phyloP scores from a whole-genome alignment of 23 tunicate genomes.

The Styela clava region DNA sequence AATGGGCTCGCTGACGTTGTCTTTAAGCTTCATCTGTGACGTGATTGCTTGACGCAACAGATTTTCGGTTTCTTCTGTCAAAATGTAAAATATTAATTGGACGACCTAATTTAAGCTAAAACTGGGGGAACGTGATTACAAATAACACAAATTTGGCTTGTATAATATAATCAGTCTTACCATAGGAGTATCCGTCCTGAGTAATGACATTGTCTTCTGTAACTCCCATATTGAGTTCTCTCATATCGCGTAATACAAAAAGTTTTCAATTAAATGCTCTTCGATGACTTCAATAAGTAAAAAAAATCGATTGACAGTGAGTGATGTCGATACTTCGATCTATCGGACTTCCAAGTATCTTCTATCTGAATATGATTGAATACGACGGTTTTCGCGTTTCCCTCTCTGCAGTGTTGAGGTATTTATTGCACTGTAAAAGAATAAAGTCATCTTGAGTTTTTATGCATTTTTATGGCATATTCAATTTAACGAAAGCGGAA shows the following conservation, averaged over 20 bases:
- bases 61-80: slow-evolving; percentile 16
- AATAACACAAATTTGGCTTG: too few relatives aligned
- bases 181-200: slow-evolving; percentile 17
- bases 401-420: slow-evolving; percentile 41
- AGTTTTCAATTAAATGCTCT: neutral
- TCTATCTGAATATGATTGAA: neutral
- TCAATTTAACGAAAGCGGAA: neutral
- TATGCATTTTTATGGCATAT: neutral
- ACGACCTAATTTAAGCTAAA: neutral
- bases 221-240: slow-evolving; percentile 28
- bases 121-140: slow-evolving; percentile 6
- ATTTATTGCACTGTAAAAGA: slow-evolving; percentile 58
- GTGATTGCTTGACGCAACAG: slow-evolving; percentile 30
- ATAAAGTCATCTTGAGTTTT: neutral
- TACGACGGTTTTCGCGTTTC: neutral
- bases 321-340: too few relatives aligned
- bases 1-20: slow-evolving; percentile 62
- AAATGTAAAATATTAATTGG: neutral
- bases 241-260: slow-evolving; percentile 8
- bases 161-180: neutral
- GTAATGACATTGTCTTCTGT: slow-evolving; percentile 15
- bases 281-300: neutral
- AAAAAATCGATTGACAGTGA: neutral
- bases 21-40: slow-evolving; percentile 25
- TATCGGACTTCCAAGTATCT: neutral